Base-by-base conservation (phyloP, 2,113 vertebrate genomes). In the Hemiscyllium ocellatum region DNA sequence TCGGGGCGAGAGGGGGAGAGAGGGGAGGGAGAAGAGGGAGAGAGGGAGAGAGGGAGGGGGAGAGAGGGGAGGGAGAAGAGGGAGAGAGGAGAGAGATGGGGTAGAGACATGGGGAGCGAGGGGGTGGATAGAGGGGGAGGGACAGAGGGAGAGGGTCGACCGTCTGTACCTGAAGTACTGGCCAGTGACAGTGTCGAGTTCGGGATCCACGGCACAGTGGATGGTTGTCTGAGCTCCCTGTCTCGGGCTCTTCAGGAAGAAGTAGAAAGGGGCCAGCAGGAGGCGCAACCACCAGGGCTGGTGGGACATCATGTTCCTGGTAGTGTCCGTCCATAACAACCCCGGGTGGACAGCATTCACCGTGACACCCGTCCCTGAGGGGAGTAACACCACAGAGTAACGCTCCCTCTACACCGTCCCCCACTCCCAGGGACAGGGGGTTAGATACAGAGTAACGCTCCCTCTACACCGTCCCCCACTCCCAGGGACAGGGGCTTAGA, bases 321-420 rank as follows among this genome's bases (percentile, higher is more conserved):
- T 97, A 0, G 99, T 72, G 0, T 98, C 97, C 0, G 99, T 98
- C 96, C 96, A 96, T 78, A 99, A 97, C 0, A 98, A 96, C 20
- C 99, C 99, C 98, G 99, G 99, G 96, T 99, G 98, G 33, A 98
- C 97, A 0, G 98, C 97, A 5, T 98, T 99, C 97, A 98, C 98
- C 70, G 98, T 98, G 95, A 99, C 97, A 0, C 96, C 96, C 0
- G 98, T 33, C 0, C 56, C 87, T 90, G 87, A 3, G 52, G 24
- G 52, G 10, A 70, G 20, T 0, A 24, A 80, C 78, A 80, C 12
- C n/a, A 33, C 78, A 83, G 33, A 83, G 15, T 26, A 70, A 70
- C 26, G 3, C 69, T 70, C 69, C 69, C 69, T 70, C 69, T 3
- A 70, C 69, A 70, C 69, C 13, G 22, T 70, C 69, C 69, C 69